A percentile compares a stretch with the other conserved stretches of the same genome.
These are phyloP conservation scores for Popillia japonica DNA, from an alignment of 1,140 invertebrate genomes.

Conservation along the genomic window DNA sequence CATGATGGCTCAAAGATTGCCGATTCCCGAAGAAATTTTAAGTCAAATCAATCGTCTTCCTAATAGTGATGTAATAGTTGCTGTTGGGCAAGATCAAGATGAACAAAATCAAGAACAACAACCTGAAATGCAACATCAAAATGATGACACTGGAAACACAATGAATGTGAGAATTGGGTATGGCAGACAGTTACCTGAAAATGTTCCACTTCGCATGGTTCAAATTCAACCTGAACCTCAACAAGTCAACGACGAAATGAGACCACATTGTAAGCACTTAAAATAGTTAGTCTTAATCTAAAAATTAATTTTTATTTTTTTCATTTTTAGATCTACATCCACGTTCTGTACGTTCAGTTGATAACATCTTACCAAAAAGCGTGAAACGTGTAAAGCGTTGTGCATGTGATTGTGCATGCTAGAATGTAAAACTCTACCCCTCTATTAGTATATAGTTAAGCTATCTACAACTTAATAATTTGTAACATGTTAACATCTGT, in stretches of 20 bases:
- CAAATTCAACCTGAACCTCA: constrained; percentile 60
- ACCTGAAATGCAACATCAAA: constrained; percentile 43
- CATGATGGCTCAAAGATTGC: constrained; percentile 61
- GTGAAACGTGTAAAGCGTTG: constrained; percentile 69
- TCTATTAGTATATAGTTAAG: not conserved
- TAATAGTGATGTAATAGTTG: constrained; percentile 58
- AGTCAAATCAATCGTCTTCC: constrained; percentile 63
- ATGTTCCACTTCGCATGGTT: constrained; percentile 67
- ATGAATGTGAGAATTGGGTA: constrained; percentile 63
- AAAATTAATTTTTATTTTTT: not conserved
- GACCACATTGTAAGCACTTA: constrained; percentile 68
- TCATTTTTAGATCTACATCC: constrained; percentile 69
- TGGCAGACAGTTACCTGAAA: constrained; percentile 62
- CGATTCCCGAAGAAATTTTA: constrained; percentile 68
- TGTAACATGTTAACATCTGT: constrained; percentile 36
- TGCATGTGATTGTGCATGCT: constrained; percentile 69
- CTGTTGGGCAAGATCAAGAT: constrained; percentile 54
- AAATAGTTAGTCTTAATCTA: constrained; percentile 27
- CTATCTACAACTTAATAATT: not conserved
- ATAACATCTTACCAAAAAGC: constrained; percentile 58
- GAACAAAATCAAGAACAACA: constrained; percentile 50
- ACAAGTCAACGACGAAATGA: constrained; percentile 59
- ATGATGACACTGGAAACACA: constrained; percentile 58
- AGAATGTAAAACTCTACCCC: constrained; percentile 45
- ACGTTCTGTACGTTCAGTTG: constrained; percentile 67